These are phyloP conservation scores for Vicugna pacos DNA, from an alignment of 2,113 vertebrate genomes.

Conservation along the genomic window DNA sequence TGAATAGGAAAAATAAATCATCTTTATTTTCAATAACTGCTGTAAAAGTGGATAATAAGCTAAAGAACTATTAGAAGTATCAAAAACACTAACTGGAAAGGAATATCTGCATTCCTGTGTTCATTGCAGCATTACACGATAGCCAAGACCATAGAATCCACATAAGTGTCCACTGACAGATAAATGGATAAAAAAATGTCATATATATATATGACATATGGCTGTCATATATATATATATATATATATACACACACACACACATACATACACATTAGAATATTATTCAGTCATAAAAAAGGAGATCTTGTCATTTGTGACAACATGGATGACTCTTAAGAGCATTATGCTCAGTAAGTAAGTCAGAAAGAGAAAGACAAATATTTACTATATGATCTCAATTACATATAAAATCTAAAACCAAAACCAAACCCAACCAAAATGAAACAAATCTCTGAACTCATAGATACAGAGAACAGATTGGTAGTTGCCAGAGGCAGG, in stretches of 20 bases:
- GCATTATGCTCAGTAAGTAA: neutral
- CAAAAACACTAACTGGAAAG: neutral
- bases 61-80: neutral
- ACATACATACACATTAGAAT: neutral
- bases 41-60: neutral
- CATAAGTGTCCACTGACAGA: neutral
- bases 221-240: too few species aligned
- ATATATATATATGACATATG: too few species aligned
- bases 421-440: neutral
- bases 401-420: neutral
- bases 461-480: neutral
- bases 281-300: neutral
- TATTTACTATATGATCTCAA: neutral
- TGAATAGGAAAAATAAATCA: neutral
- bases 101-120: neutral
- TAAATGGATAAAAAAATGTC: neutral
- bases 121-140: neutral
- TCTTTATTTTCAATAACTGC: neutral
- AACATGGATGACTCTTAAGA: neutral
- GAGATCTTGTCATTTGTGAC: neutral
- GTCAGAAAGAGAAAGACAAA: neutral
- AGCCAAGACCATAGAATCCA: neutral
- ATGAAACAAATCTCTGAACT: neutral
- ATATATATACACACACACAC: neutral
- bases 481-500: neutral